Evolutionary conservation across 2,888 invertebrate species (phyloP), one percentile per base, ranked within the genome.

Genomic region (Agonum fuliginosum): DNA sequence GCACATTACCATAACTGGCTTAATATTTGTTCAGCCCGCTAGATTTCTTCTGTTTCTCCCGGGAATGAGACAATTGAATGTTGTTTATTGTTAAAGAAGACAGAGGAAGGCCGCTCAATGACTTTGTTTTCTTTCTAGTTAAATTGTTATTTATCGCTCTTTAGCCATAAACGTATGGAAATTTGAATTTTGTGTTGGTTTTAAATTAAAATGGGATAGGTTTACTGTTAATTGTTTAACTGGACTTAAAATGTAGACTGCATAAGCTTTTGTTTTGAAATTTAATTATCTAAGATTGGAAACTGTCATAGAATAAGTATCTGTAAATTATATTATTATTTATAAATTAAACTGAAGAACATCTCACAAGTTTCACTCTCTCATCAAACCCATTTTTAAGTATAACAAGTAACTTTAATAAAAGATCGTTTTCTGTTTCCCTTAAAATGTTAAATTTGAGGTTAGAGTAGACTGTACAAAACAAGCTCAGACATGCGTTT

Each of bases 1-100:
- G 74, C 43, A 30, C 74, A 74, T 74, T 74, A 62, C 74, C 74
- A 74, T 74, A 74, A 74, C 74, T 43, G 62, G 74, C 62, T 74
- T 74, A 41, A 62, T 72, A 72, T 71, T 71, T 71, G 48, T 48
- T 71, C 46, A 71, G 46, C 51, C 30, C 17, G 27, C 71, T 71
- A 71, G 30, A 51, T 48, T 71, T 20, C 48, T 17, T 24, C 41
- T 43, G 20, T 62, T 24, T 30, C 30, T n/a, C 1, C 34, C 30
- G 20, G 48, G 69, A 43, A 70, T 37, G 54, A 73, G 73, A 74
- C 74, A 74, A 74, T 74, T 74, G 74, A 74, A 74, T 74, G 62
- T 58, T 43, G 73, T 58, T 62, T 74, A 62, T 74, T 43, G 46
- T 65, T 14, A n/a, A 20, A 27, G 17, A 71, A 17, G 24, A 17